phyloP scores from a whole-genome alignment of 2,797 vertebrate species.

The Amblyopsis hoosieri region DNA sequence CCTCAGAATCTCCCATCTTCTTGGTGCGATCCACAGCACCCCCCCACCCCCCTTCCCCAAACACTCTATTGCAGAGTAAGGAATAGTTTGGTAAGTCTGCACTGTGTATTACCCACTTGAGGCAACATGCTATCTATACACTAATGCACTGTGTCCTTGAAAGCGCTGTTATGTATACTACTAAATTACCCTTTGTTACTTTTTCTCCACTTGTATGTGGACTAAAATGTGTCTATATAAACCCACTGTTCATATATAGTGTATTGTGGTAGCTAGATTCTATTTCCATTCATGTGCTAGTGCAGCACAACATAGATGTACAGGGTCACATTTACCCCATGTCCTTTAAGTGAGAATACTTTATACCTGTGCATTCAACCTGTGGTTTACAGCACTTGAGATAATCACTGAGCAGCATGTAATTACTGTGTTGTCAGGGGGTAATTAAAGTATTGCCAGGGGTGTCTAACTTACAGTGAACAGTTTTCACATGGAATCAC shows the following conservation, averaged over 20 bases:
- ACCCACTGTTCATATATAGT: slow-evolving; percentile 9
- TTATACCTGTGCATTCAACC: too few relatives aligned
- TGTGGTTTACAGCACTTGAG: too few relatives aligned
- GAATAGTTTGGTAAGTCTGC: slow-evolving; percentile 10
- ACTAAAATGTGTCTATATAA: neutral
- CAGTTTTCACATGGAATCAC: too few relatives aligned
- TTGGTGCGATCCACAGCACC: slow-evolving; percentile 18
- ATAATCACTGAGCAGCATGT: too few relatives aligned
- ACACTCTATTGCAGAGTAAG: slow-evolving; percentile 8
- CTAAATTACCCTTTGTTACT: slow-evolving; percentile 64
- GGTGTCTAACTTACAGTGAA: too few relatives aligned
- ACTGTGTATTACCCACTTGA: slow-evolving; percentile 35
- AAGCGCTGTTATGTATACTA: slow-evolving; percentile 66
- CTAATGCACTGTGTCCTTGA: slow-evolving; percentile 69
- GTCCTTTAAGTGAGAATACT: too few relatives aligned
- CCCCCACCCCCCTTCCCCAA: neutral
- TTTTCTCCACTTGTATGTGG: slow-evolving; percentile 36
- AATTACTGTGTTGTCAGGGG: too few relatives aligned
- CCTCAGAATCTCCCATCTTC: slow-evolving; percentile 22
- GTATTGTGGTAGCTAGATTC: slow-evolving; percentile 23
- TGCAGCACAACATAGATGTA: too few relatives aligned
- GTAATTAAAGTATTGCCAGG: too few relatives aligned
- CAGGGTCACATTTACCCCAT: too few relatives aligned
- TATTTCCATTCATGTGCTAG: neutral
- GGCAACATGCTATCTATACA: slow-evolving; percentile 68